These are phyloP conservation scores for Hylaea fasciaria DNA, from an alignment of 2,888 invertebrate species.

Conservation along the genomic window DNA sequence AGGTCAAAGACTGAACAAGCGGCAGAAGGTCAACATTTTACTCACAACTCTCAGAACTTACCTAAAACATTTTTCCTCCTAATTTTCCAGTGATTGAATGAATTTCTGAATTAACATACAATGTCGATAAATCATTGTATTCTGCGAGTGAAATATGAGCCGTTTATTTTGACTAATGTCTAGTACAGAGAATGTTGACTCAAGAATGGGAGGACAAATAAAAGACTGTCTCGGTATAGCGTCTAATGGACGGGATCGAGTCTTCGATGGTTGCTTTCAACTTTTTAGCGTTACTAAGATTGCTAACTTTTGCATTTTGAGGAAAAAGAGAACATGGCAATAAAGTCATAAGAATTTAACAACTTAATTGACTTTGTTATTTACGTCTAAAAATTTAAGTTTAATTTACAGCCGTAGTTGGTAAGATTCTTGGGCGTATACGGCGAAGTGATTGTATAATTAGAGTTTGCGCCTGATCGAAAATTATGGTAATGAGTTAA, in stretches of 20 bases:
- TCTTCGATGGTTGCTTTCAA: slow-evolving; percentile 22
- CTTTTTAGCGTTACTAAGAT: slow-evolving; percentile 1
- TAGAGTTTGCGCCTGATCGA: no score
- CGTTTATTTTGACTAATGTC: slow-evolving; percentile 15
- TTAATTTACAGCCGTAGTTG: no score
- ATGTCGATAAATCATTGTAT: slow-evolving; percentile 11
- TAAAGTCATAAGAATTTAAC: no score
- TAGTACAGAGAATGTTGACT: slow-evolving; percentile 31
- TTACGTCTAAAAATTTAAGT: no score
- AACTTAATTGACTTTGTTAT: no score
- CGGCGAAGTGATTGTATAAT: no score
- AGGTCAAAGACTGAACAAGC: slow-evolving; percentile 22
- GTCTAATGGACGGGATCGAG: slow-evolving; percentile 26
- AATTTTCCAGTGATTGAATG: slow-evolving; percentile 14
- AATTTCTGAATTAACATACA: slow-evolving; percentile 16
- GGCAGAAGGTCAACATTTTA: slow-evolving; percentile 21
- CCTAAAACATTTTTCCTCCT: slow-evolving; percentile 21
- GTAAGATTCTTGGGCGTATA: no score
- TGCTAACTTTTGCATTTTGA: background rate
- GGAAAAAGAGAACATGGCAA: no score
- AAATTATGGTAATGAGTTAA: no score
- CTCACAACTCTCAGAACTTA: slow-evolving; percentile 3
- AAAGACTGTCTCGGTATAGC: background rate
- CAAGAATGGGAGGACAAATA: slow-evolving; percentile 29
- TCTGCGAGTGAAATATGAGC: slow-evolving; percentile 22